These are phyloP conservation scores for Eristalis tenax DNA, from an alignment of 2,888 invertebrate species.

Conservation along the genomic window DNA sequence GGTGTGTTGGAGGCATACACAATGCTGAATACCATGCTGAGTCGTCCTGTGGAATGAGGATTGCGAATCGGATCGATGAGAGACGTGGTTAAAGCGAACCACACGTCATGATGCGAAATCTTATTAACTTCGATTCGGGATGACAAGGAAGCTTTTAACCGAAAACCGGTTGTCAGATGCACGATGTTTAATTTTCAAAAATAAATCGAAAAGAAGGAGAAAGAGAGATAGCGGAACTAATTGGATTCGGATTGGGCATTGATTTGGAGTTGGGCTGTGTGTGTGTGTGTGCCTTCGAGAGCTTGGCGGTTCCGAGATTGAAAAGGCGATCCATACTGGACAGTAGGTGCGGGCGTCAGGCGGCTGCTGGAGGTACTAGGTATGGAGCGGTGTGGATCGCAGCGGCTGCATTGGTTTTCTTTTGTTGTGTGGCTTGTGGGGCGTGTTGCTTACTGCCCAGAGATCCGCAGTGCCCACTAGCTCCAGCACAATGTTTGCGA, in stretches of 20 bases:
- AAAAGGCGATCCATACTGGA: no score
- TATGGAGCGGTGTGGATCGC: no score
- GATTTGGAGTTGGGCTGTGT: background rate
- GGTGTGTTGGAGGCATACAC: background rate
- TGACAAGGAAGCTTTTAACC: background rate
- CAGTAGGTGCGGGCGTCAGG: no score
- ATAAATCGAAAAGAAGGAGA: background rate
- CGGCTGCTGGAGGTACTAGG: no score
- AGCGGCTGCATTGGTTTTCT: no score
- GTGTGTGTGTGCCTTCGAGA: background rate
- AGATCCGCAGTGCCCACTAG: no score
- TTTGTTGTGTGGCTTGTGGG: no score
- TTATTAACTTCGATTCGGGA: constrained; percentile 16
- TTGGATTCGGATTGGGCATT: background rate
- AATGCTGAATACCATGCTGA: background rate
- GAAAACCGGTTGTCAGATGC: background rate
- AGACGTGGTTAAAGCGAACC: background rate
- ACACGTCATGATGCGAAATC: constrained; percentile 24
- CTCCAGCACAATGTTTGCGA: no score
- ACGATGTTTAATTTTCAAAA: background rate
- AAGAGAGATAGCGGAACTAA: background rate
- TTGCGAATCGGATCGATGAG: background rate
- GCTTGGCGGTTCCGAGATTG: background rate
- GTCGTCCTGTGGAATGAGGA: background rate
- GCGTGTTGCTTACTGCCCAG: no score